phyloP scores from a whole-genome alignment of 2,888 invertebrate species.

The Polymixis flavicincta region DNA sequence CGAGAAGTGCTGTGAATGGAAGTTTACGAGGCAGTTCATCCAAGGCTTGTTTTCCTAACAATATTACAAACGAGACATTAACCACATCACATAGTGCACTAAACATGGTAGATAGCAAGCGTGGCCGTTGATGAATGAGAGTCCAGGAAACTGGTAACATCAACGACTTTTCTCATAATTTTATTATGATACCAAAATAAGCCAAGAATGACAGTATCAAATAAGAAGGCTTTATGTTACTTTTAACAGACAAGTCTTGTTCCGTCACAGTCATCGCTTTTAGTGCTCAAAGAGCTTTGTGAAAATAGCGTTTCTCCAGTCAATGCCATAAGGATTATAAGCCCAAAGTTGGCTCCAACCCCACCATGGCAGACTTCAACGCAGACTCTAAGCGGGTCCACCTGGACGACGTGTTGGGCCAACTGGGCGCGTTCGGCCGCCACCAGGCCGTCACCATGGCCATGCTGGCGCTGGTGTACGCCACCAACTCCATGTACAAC shows the following conservation, averaged over 20 bases:
- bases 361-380: conserved; percentile 61
- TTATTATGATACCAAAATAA: not conserved
- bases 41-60: too few relatives aligned
- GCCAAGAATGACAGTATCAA: not conserved
- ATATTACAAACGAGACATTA: not conserved
- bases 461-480: conserved; percentile 85
- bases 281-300: not conserved
- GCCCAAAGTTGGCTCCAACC: not conserved
- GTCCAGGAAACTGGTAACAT: not conserved
- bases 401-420: conserved; percentile 83
- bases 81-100: not conserved
- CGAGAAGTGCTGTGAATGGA: conserved; percentile 1
- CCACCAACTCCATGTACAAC: conserved; percentile 88
- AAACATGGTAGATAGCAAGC: not conserved
- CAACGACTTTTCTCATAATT: not conserved
- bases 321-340: not conserved
- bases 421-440: conserved; percentile 86
- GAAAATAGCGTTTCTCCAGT: not conserved
- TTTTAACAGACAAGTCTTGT: not conserved
- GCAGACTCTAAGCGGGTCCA: conserved; percentile 71
- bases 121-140: too few relatives aligned
- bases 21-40: not conserved
- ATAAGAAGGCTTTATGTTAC: not conserved
- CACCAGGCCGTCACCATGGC: conserved; percentile 85
- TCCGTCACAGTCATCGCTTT: not conserved